A percentile compares a stretch with the other conserved stretches of the same genome.
Conservation (phyloP, 2,113 vertebrate genomes). For the Nothobranchius kuhntae region DNA sequence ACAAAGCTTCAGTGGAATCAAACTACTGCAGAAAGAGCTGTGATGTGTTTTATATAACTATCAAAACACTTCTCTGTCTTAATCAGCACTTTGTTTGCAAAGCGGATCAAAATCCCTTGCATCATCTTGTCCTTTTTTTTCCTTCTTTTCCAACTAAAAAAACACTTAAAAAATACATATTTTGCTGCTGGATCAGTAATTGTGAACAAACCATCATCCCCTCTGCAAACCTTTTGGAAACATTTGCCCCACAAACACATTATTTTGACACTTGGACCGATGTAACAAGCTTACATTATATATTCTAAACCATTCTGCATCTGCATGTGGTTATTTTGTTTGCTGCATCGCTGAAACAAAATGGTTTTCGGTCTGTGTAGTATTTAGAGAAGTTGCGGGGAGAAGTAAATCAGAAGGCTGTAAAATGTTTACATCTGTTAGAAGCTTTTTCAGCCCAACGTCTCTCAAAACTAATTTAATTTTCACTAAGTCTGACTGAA, state of each 20-base stretch:
- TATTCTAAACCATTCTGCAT: slow-evolving; percentile 32
- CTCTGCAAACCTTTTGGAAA: not conserved
- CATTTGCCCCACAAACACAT: slow-evolving; percentile 12
- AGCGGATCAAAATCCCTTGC: slow-evolving; percentile 24
- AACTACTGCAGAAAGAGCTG: slow-evolving; percentile 24
- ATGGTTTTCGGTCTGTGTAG: slow-evolving; percentile 21
- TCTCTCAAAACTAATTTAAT: not conserved
- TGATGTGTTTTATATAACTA: slow-evolving; percentile 44
- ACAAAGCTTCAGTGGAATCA: slow-evolving; percentile 38
- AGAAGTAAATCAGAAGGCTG: slow-evolving; percentile 11
- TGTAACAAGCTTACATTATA: not conserved
- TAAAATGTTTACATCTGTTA: slow-evolving; percentile 28
- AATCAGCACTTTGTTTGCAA: slow-evolving; percentile 47
- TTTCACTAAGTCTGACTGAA: slow-evolving; percentile 5
- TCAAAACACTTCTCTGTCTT: slow-evolving; percentile 11
- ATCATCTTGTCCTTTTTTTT: slow-evolving; percentile 14
- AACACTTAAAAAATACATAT: slow-evolving; percentile 6
- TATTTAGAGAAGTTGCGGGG: slow-evolving; percentile 23
- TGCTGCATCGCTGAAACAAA: slow-evolving; percentile 15
- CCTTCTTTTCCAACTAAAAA: not conserved
- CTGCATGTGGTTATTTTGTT: slow-evolving; percentile 48
- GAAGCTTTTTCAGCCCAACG: slow-evolving; percentile 8
- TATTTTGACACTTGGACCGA: slow-evolving; percentile 16
- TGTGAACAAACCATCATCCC: not conserved
- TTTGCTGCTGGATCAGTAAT: not conserved